Conservation (phyloP, 2,888 invertebrate genomes). For the Pyrgus malvae region DNA sequence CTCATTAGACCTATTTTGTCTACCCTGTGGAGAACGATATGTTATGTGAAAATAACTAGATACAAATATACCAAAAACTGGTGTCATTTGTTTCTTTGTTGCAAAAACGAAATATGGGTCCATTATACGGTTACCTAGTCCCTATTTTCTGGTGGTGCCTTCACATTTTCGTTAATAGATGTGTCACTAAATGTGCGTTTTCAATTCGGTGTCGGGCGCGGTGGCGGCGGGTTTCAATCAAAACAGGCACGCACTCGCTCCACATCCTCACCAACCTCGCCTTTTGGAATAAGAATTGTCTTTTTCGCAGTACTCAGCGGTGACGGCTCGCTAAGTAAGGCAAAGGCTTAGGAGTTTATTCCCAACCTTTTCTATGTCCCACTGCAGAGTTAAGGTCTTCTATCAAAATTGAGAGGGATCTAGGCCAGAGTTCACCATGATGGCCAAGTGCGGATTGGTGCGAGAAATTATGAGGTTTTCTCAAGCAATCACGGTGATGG, state of each 20-base stretch:
- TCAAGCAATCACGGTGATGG: no score
- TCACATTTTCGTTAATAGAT: conserved; percentile 74
- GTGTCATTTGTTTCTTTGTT: conserved; percentile 10
- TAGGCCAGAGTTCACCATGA: no score
- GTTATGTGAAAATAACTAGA: no score
- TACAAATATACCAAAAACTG: no score
- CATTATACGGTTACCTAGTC: conserved; percentile 45
- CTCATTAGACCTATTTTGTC: no score
- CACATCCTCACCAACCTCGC: conserved; percentile 74
- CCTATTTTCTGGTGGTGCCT: conserved; percentile 62
- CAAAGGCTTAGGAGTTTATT: conserved; percentile 40
- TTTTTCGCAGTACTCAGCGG: conserved; percentile 72
- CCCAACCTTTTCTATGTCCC: no score
- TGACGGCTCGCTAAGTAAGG: conserved; percentile 52
- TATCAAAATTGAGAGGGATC: no score
- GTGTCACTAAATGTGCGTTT: conserved; percentile 79
- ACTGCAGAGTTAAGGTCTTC: no score
- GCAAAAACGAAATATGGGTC: conserved; percentile 40
- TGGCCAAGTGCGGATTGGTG: no score
- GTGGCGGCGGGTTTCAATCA: conserved; percentile 67
- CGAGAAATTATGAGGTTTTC: no score
- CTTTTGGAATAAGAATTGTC: conserved; percentile 82
- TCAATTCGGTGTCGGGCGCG: conserved; percentile 67
- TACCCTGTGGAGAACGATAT: no score
- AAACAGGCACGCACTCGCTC: conserved; percentile 76